A percentile compares a stretch with the other conserved stretches of the same genome.
These are phyloP conservation scores for Macrostomum lignano DNA, from an alignment of 1,140 invertebrate species.

Conservation along the genomic window DNA sequence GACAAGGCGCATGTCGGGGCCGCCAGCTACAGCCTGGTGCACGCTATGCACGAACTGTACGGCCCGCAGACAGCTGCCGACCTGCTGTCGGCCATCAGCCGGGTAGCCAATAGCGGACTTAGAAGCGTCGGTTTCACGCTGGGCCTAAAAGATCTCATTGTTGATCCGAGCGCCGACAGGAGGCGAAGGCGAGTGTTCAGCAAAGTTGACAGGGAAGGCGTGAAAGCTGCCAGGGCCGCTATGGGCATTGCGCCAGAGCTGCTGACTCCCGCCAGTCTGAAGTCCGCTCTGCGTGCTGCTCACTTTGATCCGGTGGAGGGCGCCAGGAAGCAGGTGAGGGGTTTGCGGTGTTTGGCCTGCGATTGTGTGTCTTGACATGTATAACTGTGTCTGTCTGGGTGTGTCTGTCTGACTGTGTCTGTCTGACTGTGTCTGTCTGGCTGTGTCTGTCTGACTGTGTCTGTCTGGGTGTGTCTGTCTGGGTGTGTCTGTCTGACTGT, in stretches of 20 bases:
- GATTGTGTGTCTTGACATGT: no score
- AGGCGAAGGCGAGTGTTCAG: neutral
- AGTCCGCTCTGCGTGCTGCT: neutral
- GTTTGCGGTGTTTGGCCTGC: no score
- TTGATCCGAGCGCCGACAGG: neutral
- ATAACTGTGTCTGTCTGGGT: no score
- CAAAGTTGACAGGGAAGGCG: slow-evolving; percentile 15
- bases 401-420: no score
- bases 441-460: no score
- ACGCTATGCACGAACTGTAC: slow-evolving; percentile 43
- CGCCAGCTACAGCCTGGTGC: slow-evolving; percentile 64
- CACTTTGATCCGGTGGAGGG: neutral
- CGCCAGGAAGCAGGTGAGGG: no score
- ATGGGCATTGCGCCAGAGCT: slow-evolving; percentile 1
- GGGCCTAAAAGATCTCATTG: slow-evolving; percentile 29
- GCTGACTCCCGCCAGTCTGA: neutral
- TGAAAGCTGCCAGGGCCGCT: slow-evolving; percentile 1
- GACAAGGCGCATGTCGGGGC: slow-evolving; percentile 89
- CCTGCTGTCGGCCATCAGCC: slow-evolving; percentile 57
- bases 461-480: no score
- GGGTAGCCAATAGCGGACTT: slow-evolving; percentile 62
- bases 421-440: no score
- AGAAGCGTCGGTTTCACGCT: slow-evolving; percentile 70
- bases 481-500: no score
- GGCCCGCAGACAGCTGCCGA: slow-evolving; percentile 49